phyloP scores from a whole-genome alignment of 2,888 invertebrate species.

The Oxyteleia sp. region DNA sequence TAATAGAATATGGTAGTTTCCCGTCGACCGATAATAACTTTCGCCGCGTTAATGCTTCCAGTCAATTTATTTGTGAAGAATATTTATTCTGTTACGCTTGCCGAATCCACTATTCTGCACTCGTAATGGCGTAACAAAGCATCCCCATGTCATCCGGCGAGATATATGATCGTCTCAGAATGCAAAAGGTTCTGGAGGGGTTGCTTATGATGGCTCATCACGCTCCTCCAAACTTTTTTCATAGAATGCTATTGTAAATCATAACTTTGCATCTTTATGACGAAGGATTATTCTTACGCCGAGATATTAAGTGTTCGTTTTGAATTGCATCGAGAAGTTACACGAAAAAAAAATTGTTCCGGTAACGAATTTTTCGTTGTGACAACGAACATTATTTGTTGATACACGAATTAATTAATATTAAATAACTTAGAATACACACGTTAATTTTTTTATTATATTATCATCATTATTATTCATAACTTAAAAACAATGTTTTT shows the following conservation, averaged over 20 bases:
- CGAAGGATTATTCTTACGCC: slow-evolving; percentile 8
- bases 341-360: no score
- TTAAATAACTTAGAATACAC: no score
- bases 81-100: slow-evolving; percentile 39
- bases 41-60: slow-evolving; percentile 7
- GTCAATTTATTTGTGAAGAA: slow-evolving; percentile 31
- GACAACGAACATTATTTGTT: no score
- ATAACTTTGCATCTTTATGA: slow-evolving; percentile 20
- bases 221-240: slow-evolving; percentile 17
- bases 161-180: slow-evolving; percentile 38
- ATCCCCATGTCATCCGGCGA: slow-evolving; percentile 1
- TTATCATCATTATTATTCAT: no score
- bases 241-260: slow-evolving; percentile 25
- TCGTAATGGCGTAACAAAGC: slow-evolving; percentile 20
- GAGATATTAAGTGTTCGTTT: slow-evolving; percentile 1
- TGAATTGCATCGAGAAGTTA: no score
- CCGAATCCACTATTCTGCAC: slow-evolving; percentile 5
- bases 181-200: background rate
- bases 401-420: no score
- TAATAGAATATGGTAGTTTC: slow-evolving; percentile 30
- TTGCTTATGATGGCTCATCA: slow-evolving; percentile 38
- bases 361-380: no score
- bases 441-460: no score
- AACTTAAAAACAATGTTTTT: no score
- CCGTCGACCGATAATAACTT: slow-evolving; percentile 32